Percentiles rank a stretch among this genome's conserved stretches.
These are phyloP conservation scores for Chionoecetes opilio DNA, from an alignment of 1,140 invertebrate genomes.

Conservation along the genomic window DNA sequence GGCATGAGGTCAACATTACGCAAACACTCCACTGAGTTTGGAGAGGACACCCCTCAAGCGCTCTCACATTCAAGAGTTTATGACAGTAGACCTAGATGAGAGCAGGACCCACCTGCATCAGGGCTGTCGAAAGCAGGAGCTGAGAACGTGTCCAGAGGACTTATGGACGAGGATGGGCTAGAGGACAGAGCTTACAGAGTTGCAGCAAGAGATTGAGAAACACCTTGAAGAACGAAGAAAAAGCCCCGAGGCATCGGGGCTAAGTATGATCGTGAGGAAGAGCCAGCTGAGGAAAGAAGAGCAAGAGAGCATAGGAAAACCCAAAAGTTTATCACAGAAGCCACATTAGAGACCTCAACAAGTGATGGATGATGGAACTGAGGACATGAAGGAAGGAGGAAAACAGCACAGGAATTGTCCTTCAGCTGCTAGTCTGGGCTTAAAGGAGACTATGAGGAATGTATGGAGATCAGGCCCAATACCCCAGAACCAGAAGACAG, in stretches of 20 bases:
- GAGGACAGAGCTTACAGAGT: slow-evolving; percentile 84
- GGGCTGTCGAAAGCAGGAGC: slow-evolving; percentile 93
- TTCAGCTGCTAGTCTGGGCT: slow-evolving; percentile 83
- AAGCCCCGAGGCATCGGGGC: slow-evolving; percentile 86
- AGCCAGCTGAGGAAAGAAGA: slow-evolving; percentile 48
- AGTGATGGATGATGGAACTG: slow-evolving; percentile 75
- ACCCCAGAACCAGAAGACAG: slow-evolving; percentile 82
- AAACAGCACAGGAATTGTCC: slow-evolving; percentile 81
- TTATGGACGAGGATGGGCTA: slow-evolving; percentile 85
- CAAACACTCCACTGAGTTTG: slow-evolving; percentile 97
- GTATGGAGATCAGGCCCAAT: slow-evolving; percentile 82
- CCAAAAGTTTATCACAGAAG: slow-evolving; percentile 78
- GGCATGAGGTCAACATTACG: slow-evolving; percentile 96
- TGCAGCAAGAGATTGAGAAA: slow-evolving; percentile 85
- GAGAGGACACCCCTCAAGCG: slow-evolving; percentile 96
- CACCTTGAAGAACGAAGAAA: slow-evolving; percentile 88
- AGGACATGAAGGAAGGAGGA: slow-evolving; percentile 61
- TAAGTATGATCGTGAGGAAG: slow-evolving; percentile 73
- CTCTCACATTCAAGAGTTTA: slow-evolving; percentile 98
- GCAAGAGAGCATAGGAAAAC: slow-evolving; percentile 70
- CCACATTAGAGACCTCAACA: slow-evolving; percentile 73
- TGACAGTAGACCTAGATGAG: slow-evolving; percentile 98
- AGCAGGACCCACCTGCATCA: slow-evolving; percentile 98
- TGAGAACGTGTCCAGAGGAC: slow-evolving; percentile 85
- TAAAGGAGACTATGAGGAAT: slow-evolving; percentile 83